Evolutionary conservation across 2,888 invertebrate genomes (phyloP), one percentile per base, ranked within the genome.

Genomic region (Hermodice carunculata): DNA sequence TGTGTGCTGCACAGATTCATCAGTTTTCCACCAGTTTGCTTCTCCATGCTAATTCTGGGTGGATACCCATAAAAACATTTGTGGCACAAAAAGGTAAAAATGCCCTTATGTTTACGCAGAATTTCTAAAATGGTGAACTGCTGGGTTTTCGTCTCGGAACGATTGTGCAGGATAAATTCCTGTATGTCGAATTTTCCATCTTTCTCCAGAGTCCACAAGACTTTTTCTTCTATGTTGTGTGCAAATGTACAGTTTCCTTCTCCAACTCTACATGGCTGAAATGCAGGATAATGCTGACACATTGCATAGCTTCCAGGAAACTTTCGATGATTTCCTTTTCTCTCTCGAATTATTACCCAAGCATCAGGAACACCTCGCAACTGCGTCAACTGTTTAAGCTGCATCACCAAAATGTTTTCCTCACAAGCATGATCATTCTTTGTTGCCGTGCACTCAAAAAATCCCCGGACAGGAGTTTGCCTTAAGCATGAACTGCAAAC

Each of bases 141-240:
- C 17, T 44, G 44, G 4, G 44, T 19, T 8, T 31, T 44, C 1
- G 42, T 42, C 34, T 48, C 34, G 22, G 51, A 52, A 19, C 78
- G 64, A 56, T 79, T 74, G 64, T 79, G 77, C 48, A 77, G 68
- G 29, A 82, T 77, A 56, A 82, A 84, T 49, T 81, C 82, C 4
- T 76, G 75, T 8, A 83, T 75, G 61, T 74, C 74, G 62, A 82
- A 84, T 3, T 57, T 46, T 6, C 77, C 80, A 56, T 77, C 74
- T 62, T 82, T 83, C 49, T 83, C 82, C 51, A 78, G 37, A 11
- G 71, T 78, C 84, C 84, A 84, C 4, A 61, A 17, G 34, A 26
- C 22, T 49, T 61, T 43, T 28, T 53, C 61, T 22, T 53, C 37
- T 8, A n/a, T 42, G 28, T 56, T 57, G 31, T 63, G 63, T 1